phyloP scores from a whole-genome alignment of 2,888 invertebrate genomes.

The Acanthococcus lagerstroemiae region DNA sequence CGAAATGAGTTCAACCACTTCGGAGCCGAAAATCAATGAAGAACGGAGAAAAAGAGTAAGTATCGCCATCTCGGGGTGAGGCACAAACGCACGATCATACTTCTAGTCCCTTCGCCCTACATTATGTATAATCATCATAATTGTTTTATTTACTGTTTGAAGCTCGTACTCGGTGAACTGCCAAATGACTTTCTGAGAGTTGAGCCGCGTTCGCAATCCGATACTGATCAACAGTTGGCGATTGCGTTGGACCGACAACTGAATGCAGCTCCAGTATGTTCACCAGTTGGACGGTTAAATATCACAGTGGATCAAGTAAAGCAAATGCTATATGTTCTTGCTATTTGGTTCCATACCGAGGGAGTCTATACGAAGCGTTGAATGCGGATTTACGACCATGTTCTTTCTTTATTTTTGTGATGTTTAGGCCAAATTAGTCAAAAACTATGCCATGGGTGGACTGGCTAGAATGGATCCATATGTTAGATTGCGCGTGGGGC shows the following conservation, averaged over 20 bases:
- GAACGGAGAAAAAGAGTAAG: constrained; percentile 47
- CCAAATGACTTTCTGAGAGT: constrained; percentile 65
- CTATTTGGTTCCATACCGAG: background rate
- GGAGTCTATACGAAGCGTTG: too few species aligned
- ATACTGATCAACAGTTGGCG: constrained; percentile 68
- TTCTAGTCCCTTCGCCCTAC: too few species aligned
- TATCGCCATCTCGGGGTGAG: constrained; percentile 19
- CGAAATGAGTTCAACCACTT: constrained; percentile 36
- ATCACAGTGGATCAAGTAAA: constrained; percentile 72
- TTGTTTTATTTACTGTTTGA: constrained; percentile 31
- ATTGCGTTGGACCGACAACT: constrained; percentile 57
- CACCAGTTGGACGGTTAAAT: constrained; percentile 59
- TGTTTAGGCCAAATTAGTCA: constrained; percentile 70
- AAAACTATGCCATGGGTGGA: constrained; percentile 75
- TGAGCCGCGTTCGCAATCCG: constrained; percentile 50
- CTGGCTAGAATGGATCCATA: constrained; percentile 89
- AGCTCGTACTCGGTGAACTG: constrained; percentile 70
- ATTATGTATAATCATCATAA: background rate
- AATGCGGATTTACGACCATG: too few species aligned
- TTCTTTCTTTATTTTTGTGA: background rate
- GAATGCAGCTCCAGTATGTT: constrained; percentile 42
- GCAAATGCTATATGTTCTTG: background rate
- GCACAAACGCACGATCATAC: background rate
- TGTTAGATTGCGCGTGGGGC: constrained; percentile 81
- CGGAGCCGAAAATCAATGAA: constrained; percentile 43